Conservation (phyloP, 2,888 invertebrate genomes). For the Aquatica leii region DNA sequence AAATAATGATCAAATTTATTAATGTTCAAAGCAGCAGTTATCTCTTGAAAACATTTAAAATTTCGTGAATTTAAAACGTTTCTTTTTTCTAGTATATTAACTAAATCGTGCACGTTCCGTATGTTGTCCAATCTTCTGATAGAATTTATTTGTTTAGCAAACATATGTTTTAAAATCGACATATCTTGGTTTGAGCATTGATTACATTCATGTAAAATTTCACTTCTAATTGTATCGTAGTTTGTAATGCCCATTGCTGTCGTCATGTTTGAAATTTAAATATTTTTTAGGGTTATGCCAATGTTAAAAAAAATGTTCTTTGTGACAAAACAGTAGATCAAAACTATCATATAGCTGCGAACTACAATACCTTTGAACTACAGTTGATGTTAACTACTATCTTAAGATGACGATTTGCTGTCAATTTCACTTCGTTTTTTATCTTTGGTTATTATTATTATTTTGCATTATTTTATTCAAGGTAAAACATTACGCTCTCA, state of each 20-base stretch:
- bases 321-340: no score
- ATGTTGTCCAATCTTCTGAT: not conserved
- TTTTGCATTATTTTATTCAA: no score
- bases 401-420: no score
- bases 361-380: no score
- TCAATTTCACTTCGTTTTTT: no score
- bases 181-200: not conserved
- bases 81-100: not conserved
- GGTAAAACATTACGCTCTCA: no score
- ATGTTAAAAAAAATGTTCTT: no score
- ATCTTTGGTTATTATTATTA: no score
- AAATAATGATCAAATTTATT: not conserved
- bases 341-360: no score
- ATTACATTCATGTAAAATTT: not conserved
- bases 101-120: not conserved
- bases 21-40: not conserved
- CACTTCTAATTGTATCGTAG: not conserved
- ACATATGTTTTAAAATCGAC: not conserved
- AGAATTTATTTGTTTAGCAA: not conserved
- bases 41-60: not conserved
- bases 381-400: no score
- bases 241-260: not conserved
- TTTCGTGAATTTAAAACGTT: not conserved
- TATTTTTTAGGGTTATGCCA: no score
- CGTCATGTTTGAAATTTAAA: no score